Conservation (phyloP, 2,888 invertebrate species). For the Brenthis ino region DNA sequence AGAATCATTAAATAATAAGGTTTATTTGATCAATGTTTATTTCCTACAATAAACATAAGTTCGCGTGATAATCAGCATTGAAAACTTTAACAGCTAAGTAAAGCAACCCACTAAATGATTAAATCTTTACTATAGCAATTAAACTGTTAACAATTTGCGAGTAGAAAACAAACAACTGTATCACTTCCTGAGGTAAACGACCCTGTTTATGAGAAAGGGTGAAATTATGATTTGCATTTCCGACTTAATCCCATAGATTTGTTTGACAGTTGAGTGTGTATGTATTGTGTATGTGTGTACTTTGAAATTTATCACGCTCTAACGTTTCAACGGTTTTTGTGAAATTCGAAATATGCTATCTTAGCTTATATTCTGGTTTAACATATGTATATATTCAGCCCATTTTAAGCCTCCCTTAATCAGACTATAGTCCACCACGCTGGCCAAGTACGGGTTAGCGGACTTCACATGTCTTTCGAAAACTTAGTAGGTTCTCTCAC, state of each 20-base stretch:
- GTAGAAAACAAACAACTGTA: slow-evolving; percentile 17
- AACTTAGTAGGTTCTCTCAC: too few relatives aligned
- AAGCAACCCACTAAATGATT: slow-evolving; percentile 23
- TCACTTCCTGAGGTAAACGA: slow-evolving; percentile 23
- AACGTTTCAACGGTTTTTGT: too few relatives aligned
- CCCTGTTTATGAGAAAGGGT: slow-evolving; percentile 26
- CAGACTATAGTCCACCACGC: too few relatives aligned
- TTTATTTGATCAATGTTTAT: not conserved
- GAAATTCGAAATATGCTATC: too few relatives aligned
- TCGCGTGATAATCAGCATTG: slow-evolving; percentile 26
- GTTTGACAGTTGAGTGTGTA: not conserved
- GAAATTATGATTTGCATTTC: slow-evolving; percentile 16
- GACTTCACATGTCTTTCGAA: too few relatives aligned
- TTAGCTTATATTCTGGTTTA: too few relatives aligned
- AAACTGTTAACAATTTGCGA: slow-evolving; percentile 24
- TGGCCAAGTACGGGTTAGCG: too few relatives aligned
- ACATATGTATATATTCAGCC: too few relatives aligned
- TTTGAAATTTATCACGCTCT: too few relatives aligned
- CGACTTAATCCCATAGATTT: slow-evolving; percentile 1
- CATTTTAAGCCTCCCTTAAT: too few relatives aligned
- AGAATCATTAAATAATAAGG: too few relatives aligned
- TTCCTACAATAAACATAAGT: slow-evolving; percentile 11
- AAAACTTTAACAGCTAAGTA: slow-evolving; percentile 17
- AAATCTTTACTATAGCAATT: slow-evolving; percentile 25
- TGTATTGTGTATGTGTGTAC: too few relatives aligned